Evolutionary conservation across 1,140 invertebrate species (phyloP).

Genomic region (Diachasma alloeum): DNA sequence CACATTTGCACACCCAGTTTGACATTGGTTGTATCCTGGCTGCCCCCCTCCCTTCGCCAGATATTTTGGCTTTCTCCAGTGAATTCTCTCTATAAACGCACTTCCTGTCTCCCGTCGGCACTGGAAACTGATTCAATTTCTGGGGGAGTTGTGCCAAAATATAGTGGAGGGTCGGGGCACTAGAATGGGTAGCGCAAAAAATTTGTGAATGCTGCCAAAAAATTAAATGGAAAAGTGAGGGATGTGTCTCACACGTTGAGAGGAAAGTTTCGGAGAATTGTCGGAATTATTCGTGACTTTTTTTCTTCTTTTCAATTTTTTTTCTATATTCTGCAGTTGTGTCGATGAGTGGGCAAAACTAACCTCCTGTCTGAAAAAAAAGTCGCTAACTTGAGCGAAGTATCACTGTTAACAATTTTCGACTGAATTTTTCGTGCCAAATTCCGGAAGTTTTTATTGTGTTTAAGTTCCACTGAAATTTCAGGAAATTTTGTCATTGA

Average conservation of each 20-base stretch:
- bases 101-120: slow-evolving; percentile 18
- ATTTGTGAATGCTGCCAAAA: neutral
- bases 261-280: no score
- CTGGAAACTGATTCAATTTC: slow-evolving; percentile 25
- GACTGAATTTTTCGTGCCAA: no score
- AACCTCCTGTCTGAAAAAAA: no score
- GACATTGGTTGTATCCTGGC: neutral
- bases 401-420: no score
- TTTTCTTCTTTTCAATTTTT: no score
- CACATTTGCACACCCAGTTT: neutral
- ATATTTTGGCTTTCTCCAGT: slow-evolving; percentile 4
- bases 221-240: neutral
- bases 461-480: no score
- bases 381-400: no score
- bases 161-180: neutral
- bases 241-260: neutral
- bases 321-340: no score
- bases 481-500: no score
- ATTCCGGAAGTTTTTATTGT: no score
- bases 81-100: slow-evolving; percentile 15
- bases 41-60: neutral
- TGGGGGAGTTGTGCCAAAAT: slow-evolving; percentile 14
- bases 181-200: neutral
- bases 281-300: no score
- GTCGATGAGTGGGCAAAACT: no score